Evolutionary conservation across 2,888 invertebrate species (phyloP), one percentile per base, ranked within the genome.

Genomic region (Cinara cedri): DNA sequence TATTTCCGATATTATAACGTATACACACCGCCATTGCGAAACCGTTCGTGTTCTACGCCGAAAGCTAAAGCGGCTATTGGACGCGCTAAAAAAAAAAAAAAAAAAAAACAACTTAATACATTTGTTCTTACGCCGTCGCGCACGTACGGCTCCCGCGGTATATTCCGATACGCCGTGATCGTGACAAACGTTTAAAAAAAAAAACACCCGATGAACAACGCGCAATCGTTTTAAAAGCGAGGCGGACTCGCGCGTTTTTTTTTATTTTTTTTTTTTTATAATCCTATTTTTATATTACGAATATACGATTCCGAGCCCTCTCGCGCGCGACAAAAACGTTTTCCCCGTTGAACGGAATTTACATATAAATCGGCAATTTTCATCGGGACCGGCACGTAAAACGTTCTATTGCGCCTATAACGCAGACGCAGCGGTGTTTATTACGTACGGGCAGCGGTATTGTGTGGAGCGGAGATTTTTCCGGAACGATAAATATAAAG

Each of bases 341-440:
- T 66, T 63, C 21, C 49, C 63, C 51, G 2, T 14, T 26, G 44
- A 63, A 16, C n/a, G 14, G 26, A 55, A 76, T 76, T 68, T 44
- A 57, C 66, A 68, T 76, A 68, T 76, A 68, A 76, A 57, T 14
- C 24, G n/a, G 14, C 76, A n/a, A 68, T 76, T 76, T 57, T 34
- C 51, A 16, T 46, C 14, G 2, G 44, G 6, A 6, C 10, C 44
- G 8, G 44, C 44, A 10, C 44, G 44, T 44, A 9, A 14, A 10
- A 14, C 46, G 46, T 14, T 10, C 46, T 10, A 10, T 10, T 1
- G 14, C 46, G 46, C 46, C 11, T 10, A 46, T n/a, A n/a, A n/a
- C n/a, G n/a, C n/a, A 21, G 6, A 57, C 11, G 2, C 21, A 24
- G 1, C n/a, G 51, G 55, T 14, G 16, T 6, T 51, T 51, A 13